Evolutionary conservation across 2,888 invertebrate species (phyloP), one percentile per base, ranked within the genome.

Genomic region (Drosophila suboccidentalis): DNA sequence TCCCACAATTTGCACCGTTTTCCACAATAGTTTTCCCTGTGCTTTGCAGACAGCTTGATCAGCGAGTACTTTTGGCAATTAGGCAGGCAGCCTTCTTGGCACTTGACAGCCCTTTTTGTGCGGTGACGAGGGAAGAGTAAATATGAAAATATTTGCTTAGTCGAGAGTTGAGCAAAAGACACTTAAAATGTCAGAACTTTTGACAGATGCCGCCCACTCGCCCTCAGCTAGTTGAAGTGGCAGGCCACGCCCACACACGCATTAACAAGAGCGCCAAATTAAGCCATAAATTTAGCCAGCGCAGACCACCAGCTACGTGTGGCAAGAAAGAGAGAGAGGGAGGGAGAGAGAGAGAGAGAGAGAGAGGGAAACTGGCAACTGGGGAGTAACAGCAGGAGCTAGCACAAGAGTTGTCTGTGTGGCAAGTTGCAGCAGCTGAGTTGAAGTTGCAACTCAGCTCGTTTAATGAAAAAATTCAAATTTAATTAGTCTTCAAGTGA

Each of bases 401-500:
- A 13, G 38, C 47, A 64, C 62, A 46, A 61, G 58, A 71, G 74
- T 80, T 82, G 74, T 65, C 70, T 74, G 15, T 36, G 55, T 29
- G 44, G 43, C 38, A 29, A 29, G 29, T 29, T 36, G 50, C 32
- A 61, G 64, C 68, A 68, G 63, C 59, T 55, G 63, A 46, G 59
- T 46, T 54, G 43, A 60, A 46, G 59, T 41, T 54, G 43, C 74
- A 44, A 63, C 60, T 53, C 53, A 55, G 59, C 78, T 80, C 74
- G 80, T 81, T 80, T 80, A 78, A 78, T 85, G 82, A 78, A 80
- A 89, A 87, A 85, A 86, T 89, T 90, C 90, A 90, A 91, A 91
- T 90, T 91, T 91, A 91, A 91, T 91, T 91, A 91, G 91, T 89
- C 90, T 84, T 89, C 86, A 82, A 87, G 85, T 86, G 84, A 87